phyloP scores from a whole-genome alignment of 92 coral and sea anemone genomes.

The Montipora capitata region DNA sequence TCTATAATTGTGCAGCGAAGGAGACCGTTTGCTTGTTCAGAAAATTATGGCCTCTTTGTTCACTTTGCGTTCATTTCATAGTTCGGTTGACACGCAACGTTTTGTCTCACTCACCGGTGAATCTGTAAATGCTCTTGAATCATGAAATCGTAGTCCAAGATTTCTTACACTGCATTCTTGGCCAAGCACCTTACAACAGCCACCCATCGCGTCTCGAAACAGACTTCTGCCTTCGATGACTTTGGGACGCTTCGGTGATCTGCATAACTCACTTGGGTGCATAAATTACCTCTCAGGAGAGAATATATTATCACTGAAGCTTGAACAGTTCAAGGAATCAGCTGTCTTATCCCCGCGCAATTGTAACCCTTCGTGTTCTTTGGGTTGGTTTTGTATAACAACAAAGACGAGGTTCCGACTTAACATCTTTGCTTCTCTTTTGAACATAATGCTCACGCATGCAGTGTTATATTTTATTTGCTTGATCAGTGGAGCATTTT shows the following conservation, averaged over 20 bases:
- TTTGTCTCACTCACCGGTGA: conserved; percentile 81
- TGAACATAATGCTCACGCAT: neutral
- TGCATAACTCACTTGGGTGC: conserved; percentile 18
- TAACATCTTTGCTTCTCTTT: too few relatives aligned
- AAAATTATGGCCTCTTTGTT: neutral
- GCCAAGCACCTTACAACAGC: conserved; percentile 80
- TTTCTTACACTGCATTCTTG: conserved; percentile 83
- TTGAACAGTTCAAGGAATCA: neutral
- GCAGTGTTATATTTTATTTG: neutral
- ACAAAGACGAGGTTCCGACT: too few relatives aligned
- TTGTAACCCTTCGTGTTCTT: neutral
- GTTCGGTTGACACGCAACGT: neutral
- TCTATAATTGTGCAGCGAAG: too few relatives aligned
- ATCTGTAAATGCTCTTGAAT: conserved; percentile 79
- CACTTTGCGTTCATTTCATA: neutral
- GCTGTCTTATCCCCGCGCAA: neutral
- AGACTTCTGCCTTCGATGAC: neutral
- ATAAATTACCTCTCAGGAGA: neutral
- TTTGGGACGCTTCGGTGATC: neutral
- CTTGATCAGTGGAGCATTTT: conserved; percentile 21
- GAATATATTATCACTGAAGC: conserved; percentile 2
- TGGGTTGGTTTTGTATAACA: neutral
- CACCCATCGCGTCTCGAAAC: conserved; percentile 69
- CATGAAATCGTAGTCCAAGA: conserved; percentile 80
- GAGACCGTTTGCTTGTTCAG: neutral